Base-by-base conservation (phyloP, 1,140 invertebrate species). In the Druon quercuslanigerum region DNA sequence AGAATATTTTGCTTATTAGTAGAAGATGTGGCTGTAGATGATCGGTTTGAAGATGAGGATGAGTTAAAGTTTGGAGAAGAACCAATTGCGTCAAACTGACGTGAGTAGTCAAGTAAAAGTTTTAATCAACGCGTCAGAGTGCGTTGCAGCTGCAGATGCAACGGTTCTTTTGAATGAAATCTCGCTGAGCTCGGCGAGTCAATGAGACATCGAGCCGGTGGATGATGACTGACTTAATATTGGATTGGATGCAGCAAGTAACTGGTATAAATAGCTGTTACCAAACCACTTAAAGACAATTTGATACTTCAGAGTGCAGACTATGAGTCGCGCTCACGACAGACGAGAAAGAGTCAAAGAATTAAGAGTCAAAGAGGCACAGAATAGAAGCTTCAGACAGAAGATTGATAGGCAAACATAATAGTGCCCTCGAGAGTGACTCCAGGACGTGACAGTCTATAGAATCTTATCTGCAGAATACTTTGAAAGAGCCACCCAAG, bases 241-340 rank as follows among this genome's bases (percentile, higher is more conserved):
- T 86, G 81, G 83, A 87, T 83, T 86, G 83, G 77, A 87, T 78
- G 78, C 77, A 66, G 33, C 57, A 81, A 83, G 74, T 57, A 19
- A 72, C 73, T 78, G 80, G 71, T 86, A 86, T 87, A 88, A 89
- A 89, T 89, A 89, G 84, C 84, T 76, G 75, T 72, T 75, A 76
- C 81, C 80, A 86, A 74, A 76, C 81, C 80, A 86, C 82, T 77
- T 78, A 78, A 79, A 85, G 74, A 74, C 56, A 78, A 86, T 86
- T 86, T 80, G 46, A 66, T 13, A 40, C 60, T 33, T 33, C 25
- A 33, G 25, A 33, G 25, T 46, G 60, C 60, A 66, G 60, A 66
- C 60, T 66, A 66, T 66, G 60, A 66, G 60, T 66, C 40, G 60
- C 60, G n/a, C 46, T 66, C 40, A 25, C 14, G 33, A 25, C 20